These are phyloP conservation scores for Momotus momota DNA, from an alignment of 2,797 vertebrate genomes.

Conservation along the genomic window DNA sequence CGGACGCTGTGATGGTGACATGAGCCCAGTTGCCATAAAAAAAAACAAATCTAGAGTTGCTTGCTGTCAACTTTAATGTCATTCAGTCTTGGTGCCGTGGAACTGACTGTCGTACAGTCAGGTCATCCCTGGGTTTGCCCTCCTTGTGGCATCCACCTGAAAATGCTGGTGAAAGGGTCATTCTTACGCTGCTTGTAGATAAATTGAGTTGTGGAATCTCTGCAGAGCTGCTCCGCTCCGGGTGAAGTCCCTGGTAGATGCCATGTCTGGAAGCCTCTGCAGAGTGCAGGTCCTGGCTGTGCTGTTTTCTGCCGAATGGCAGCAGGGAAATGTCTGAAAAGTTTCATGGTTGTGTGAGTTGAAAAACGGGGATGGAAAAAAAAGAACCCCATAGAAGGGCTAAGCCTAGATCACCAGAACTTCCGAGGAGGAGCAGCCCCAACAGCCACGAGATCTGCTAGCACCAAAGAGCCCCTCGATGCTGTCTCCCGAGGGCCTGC, in stretches of 20 bases:
- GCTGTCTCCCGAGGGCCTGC: fast-evolving
- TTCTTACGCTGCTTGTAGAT: background rate
- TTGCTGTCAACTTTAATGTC: fast-evolving
- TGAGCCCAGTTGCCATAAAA: background rate
- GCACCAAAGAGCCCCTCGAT: fast-evolving
- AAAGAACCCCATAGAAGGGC: background rate
- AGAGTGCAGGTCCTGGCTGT: fast-evolving
- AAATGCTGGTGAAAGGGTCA: background rate
- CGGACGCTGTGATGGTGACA: fast-evolving
- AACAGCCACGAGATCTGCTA: background rate
- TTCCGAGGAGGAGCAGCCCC: background rate
- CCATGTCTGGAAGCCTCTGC: background rate
- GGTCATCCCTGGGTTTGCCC: fast-evolving
- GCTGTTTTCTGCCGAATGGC: background rate
- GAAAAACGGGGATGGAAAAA: background rate
- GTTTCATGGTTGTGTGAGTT: background rate
- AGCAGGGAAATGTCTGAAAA: background rate
- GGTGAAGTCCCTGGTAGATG: background rate
- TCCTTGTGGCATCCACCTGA: background rate
- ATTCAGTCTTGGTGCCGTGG: background rate
- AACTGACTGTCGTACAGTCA: background rate
- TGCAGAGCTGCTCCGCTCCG: too few relatives aligned
- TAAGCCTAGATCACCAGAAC: background rate
- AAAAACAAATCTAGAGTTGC: background rate
- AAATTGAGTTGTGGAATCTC: fast-evolving